phyloP scores from a whole-genome alignment of 2,113 vertebrate species.

The Saguinus midas region DNA sequence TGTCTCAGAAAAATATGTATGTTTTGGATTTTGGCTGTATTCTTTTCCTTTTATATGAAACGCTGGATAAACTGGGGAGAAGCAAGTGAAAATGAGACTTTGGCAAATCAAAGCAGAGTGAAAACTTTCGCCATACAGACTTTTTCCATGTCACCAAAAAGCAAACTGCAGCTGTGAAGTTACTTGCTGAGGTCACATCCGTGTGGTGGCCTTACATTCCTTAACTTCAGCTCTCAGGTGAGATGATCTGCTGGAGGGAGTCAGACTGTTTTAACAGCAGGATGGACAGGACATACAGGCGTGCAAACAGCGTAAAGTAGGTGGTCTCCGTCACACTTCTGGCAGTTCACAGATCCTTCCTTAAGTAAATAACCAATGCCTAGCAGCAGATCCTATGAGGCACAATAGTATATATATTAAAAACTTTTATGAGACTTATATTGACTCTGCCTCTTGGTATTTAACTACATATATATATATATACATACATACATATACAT shows the following conservation, averaged over 20 bases:
- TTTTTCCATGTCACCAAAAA: not conserved
- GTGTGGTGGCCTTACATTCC: rapidly evolving
- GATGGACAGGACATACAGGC: rapidly evolving
- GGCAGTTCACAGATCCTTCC: not conserved
- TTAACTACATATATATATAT: too few species aligned
- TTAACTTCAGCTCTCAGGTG: not conserved
- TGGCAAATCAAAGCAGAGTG: rapidly evolving
- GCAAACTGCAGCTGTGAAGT: rapidly evolving
- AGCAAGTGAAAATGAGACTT: too few species aligned
- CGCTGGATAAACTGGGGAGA: not conserved
- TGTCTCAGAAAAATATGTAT: not conserved
- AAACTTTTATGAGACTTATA: not conserved
- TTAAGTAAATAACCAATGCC: not conserved
- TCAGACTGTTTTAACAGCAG: not conserved
- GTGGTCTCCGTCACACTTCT: rapidly evolving
- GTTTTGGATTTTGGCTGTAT: not conserved
- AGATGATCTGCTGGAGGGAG: rapidly evolving
- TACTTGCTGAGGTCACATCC: not conserved
- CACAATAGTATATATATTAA: too few species aligned
- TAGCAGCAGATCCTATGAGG: not conserved
- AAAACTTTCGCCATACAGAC: rapidly evolving
- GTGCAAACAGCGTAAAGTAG: not conserved
- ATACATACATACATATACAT: too few species aligned
- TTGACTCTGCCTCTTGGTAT: not conserved
- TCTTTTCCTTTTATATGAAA: not conserved